Conservation (phyloP, 2,797 vertebrate genomes). For the Galagoides demidoff region DNA sequence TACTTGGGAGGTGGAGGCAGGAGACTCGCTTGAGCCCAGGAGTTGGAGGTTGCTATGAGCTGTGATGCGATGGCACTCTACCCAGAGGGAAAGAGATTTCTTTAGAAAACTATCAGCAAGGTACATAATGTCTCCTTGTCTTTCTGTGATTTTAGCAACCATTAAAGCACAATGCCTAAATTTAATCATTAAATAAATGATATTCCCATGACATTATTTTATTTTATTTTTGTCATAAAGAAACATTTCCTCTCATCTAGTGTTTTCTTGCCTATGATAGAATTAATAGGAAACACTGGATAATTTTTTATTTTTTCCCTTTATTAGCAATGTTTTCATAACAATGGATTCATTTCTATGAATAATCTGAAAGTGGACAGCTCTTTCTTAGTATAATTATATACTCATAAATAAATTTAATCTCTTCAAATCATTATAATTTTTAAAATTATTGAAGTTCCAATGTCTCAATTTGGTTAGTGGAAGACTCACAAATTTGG, state of each 20-base stretch:
- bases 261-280: background rate
- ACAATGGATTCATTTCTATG: background rate
- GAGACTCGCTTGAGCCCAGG: no score
- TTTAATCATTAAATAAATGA: background rate
- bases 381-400: background rate
- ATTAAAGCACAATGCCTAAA: background rate
- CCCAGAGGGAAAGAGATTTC: background rate
- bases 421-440: background rate
- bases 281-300: background rate
- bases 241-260: background rate
- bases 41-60: no score
- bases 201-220: background rate
- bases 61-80: no score
- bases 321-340: conserved; percentile 18
- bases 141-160: background rate
- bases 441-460: conserved; percentile 29
- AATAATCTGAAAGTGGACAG: background rate
- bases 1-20: no score
- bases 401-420: background rate
- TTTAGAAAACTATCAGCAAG: background rate
- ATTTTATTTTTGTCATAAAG: background rate
- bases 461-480: background rate
- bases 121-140: background rate
- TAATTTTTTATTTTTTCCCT: background rate
- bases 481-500: background rate